Evolutionary conservation across 2,888 invertebrate species (phyloP).

Genomic region (Nemotelus pantherinus): DNA sequence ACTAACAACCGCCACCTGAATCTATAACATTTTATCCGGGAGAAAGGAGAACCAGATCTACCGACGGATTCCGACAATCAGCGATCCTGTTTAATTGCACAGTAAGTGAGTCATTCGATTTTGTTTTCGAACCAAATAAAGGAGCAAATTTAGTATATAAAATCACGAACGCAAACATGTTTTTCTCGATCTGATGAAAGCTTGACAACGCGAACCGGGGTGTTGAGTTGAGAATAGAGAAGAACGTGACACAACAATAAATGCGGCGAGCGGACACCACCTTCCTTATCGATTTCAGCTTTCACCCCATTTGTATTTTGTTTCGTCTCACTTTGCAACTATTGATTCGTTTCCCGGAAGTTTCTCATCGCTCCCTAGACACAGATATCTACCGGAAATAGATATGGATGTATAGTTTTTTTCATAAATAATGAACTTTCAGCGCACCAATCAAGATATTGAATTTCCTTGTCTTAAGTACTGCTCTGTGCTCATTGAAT

Average conservation of each 20-base stretch:
- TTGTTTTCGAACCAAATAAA: background rate
- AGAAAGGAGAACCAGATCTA: no score
- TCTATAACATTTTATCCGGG: no score
- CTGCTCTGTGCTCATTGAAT: no score
- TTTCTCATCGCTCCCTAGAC: background rate
- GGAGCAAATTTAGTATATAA: background rate
- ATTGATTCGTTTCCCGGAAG: conserved; percentile 3
- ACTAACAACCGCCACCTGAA: no score
- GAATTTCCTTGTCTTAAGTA: no score
- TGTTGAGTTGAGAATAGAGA: no score
- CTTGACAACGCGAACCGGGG: no score
- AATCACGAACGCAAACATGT: conserved; percentile 4
- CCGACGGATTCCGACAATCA: conserved; percentile 15
- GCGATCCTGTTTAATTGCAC: conserved; percentile 5
- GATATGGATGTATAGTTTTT: no score
- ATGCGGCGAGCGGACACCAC: conserved; percentile 9
- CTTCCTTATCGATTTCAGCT: conserved; percentile 11
- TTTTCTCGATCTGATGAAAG: background rate
- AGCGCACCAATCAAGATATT: no score
- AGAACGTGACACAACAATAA: conserved; percentile 22
- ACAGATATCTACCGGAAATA: no score
- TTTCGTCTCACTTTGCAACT: background rate
- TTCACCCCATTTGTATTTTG: background rate
- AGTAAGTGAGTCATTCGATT: conserved; percentile 35
- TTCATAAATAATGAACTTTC: no score